Evolutionary conservation across 2,113 vertebrate genomes (phyloP).

Genomic region (crab-eating macaque (Macaca fascicularis)): T2T-MFA8v1.1 NC_088395.1:41821501-41822000

Average conservation of each 20-base stretch:
- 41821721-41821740: slow-evolving; percentile 4
- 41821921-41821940: neutral
- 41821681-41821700: neutral
- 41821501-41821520: too few species aligned
- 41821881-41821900: neutral
- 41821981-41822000: neutral
- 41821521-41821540: neutral
- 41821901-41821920: neutral
- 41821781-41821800: neutral
- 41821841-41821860: neutral
- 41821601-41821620: neutral
- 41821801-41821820: neutral
- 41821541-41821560: slow-evolving; percentile 18
- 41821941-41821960: neutral
- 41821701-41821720: slow-evolving; percentile 19
- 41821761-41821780: neutral
- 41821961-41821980: neutral
- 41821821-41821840: neutral
- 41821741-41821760: neutral
- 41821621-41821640: neutral
- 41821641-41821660: slow-evolving; percentile 34
- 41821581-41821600: neutral
- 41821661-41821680: slow-evolving; percentile 27
- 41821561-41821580: neutral
- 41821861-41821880: neutral